These are phyloP conservation scores for Rhinatrema bivittatum DNA, from an alignment of 2,797 vertebrate genomes.

Conservation along the genomic window DNA sequence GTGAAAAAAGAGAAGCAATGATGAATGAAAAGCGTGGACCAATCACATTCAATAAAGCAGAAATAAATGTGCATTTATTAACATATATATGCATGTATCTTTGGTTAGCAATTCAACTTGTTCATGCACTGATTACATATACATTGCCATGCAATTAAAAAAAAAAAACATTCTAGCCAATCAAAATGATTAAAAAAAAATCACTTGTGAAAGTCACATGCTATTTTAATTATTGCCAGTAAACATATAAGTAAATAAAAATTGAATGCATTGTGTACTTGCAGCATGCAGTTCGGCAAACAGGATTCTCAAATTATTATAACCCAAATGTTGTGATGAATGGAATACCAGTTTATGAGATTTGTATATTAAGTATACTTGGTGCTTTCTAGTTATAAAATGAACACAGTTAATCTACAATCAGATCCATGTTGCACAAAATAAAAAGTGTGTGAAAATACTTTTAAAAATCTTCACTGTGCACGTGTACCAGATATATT, in stretches of 20 bases:
- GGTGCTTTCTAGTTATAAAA: slow-evolving; percentile 38
- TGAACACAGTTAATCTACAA: slow-evolving; percentile 21
- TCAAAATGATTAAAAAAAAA: slow-evolving; percentile 52
- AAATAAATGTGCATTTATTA: slow-evolving; percentile 27
- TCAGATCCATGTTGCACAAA: slow-evolving; percentile 27
- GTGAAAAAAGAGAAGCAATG: slow-evolving; percentile 96
- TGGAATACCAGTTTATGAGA: slow-evolving; percentile 56
- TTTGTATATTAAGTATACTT: slow-evolving; percentile 35
- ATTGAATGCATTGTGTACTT: slow-evolving; percentile 58
- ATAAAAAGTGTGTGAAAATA: slow-evolving; percentile 18
- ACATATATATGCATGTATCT: slow-evolving; percentile 52
- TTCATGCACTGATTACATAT: slow-evolving; percentile 60
- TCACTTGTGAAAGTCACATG: slow-evolving; percentile 59
- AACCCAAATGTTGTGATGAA: slow-evolving; percentile 54
- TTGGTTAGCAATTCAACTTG: slow-evolving; percentile 58
- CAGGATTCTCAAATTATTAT: slow-evolving; percentile 44
- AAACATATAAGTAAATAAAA: slow-evolving; percentile 40
- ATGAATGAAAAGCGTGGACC: slow-evolving; percentile 95
- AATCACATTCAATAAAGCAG: slow-evolving; percentile 88
- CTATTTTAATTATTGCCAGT: slow-evolving; percentile 46
- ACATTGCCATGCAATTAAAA: slow-evolving; percentile 63
- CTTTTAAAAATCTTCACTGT: slow-evolving; percentile 14
- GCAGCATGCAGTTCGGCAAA: slow-evolving; percentile 55
- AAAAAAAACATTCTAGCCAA: slow-evolving; percentile 43
- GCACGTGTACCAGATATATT: slow-evolving; percentile 45